phyloP scores from a whole-genome alignment of 2,113 vertebrate species.

The Furnarius figulus region DNA sequence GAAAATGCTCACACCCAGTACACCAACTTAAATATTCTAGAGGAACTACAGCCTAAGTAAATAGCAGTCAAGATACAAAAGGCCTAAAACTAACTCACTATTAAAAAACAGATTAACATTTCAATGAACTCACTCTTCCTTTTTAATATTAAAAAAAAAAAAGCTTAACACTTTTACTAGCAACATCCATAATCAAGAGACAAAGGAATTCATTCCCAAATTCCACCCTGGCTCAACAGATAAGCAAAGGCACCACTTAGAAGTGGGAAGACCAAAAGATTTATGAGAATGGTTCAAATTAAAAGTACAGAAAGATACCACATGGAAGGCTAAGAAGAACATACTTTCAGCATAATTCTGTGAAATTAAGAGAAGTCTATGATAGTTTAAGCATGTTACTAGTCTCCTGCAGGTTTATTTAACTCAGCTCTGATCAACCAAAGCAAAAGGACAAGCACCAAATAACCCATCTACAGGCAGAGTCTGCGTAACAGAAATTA shows the following conservation, averaged over 20 bases:
- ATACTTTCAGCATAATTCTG: neutral
- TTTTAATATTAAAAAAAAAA: neutral
- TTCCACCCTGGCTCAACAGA: neutral
- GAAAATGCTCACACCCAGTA: neutral
- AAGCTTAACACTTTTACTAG: neutral
- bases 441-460: neutral
- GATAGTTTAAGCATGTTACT: neutral
- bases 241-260: neutral
- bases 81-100: neutral
- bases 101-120: neutral
- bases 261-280: accelerated
- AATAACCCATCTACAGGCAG: neutral
- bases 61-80: neutral
- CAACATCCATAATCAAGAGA: neutral
- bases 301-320: neutral
- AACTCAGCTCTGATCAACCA: neutral
- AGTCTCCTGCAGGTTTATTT: neutral
- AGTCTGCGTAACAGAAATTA: neutral
- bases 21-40: neutral
- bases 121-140: neutral
- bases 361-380: neutral
- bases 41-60: neutral
- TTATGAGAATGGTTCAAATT: neutral
- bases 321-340: neutral
- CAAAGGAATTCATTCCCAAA: neutral